These are phyloP conservation scores for Intellagama lesueurii DNA, from an alignment of 2,797 vertebrate genomes.

Conservation along the genomic window DNA sequence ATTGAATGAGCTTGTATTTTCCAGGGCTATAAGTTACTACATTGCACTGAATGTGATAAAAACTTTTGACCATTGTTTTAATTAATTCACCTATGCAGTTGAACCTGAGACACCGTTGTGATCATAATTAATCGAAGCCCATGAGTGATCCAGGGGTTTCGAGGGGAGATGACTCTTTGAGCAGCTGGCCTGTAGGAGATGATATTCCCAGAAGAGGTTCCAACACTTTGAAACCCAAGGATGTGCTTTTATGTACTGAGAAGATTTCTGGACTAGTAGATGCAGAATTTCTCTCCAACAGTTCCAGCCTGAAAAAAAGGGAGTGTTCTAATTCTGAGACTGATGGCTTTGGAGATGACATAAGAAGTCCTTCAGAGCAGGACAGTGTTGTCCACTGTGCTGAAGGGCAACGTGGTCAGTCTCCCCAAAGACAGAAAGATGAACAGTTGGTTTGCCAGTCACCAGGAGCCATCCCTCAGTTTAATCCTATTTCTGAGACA, in stretches of 20 bases:
- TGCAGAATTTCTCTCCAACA: background rate
- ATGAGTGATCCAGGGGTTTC: background rate
- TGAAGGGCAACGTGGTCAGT: background rate
- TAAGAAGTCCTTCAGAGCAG: background rate
- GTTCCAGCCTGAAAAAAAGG: background rate
- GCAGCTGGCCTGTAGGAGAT: background rate
- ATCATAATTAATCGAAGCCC: background rate
- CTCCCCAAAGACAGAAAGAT: background rate
- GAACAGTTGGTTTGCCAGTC: background rate
- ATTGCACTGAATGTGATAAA: background rate
- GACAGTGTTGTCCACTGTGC: background rate
- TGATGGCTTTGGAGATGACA: background rate
- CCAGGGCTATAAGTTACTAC: background rate
- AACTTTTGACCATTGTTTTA: background rate
- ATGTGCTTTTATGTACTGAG: background rate
- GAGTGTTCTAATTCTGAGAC: slow-evolving; percentile 5
- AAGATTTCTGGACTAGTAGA: background rate
- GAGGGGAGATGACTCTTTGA: background rate
- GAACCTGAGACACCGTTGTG: background rate
- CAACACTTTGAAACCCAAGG: background rate
- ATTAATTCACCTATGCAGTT: slow-evolving; percentile 1
- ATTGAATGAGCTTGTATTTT: background rate
- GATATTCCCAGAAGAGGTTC: background rate
- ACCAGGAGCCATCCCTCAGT: background rate
- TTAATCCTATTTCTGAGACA: background rate